Evolutionary conservation across 2,113 vertebrate species (phyloP), one percentile per base, ranked within the genome.

Genomic region (Sylvilagus bachmani): DNA sequence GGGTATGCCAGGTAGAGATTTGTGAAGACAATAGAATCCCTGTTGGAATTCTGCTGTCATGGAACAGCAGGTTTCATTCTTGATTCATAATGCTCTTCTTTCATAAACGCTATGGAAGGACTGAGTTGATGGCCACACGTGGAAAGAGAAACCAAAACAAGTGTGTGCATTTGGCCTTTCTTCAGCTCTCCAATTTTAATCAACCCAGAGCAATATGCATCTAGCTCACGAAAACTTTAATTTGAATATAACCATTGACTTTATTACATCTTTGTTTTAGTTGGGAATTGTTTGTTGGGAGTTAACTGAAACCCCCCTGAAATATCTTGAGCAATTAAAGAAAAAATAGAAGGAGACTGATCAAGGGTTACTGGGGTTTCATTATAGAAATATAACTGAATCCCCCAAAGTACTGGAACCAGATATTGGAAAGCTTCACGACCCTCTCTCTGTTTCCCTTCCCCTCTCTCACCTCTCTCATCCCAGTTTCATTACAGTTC

Each of bases 101-200:
- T 90, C 91, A 94, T 24, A 67, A 78, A 74, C 69, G 55, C 38
- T n/a, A 31, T 51, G n/a, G 86, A 90, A 81, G 66, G 58, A 29
- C 78, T 67, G 25, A 31, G 78, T 33, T 84, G 71, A 84, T 88
- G 79, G 67, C 66, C 79, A 53, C 67, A 86, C 0, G 5, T 64
- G 77, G 49, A 92, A 84, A 92, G 69, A 79, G 70, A 96, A 95
- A 88, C 64, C 25, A 95, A 86, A 95, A 74, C 73, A 79, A 82
- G 83, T 71, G 38, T 44, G 74, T 64, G 31, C 78, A 6, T 55
- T 90, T 90, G 81, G 69, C 58, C 61, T 95, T 78, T 36, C 10
- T 53, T 78, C 7, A 51, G 74, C 80, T 82, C 93, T 96, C 73
- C 49, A 29, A 13, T 86, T 89, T 89, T 83, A 82, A 69, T 96